Evolutionary conservation across 2,113 vertebrate genomes (phyloP).

Genomic region (Phaethon lepturus): DNA sequence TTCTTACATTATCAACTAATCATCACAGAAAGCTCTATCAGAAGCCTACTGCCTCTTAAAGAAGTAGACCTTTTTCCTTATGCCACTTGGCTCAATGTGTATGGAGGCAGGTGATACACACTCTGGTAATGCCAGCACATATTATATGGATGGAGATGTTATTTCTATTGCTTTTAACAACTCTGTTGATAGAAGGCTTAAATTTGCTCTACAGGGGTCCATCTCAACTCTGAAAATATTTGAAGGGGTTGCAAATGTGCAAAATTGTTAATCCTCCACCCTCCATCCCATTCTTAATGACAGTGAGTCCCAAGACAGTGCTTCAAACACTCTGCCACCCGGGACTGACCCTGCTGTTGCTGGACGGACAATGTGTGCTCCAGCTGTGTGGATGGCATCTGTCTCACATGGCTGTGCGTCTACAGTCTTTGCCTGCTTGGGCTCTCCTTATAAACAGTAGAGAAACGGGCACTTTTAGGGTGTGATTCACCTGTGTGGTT

Average conservation of each 20-base stretch:
- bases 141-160: background rate
- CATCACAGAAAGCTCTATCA: background rate
- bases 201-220: background rate
- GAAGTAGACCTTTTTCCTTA: background rate
- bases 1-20: background rate
- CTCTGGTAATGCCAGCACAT: background rate
- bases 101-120: background rate
- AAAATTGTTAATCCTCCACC: background rate
- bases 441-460: background rate
- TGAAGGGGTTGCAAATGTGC: background rate
- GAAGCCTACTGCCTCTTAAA: background rate
- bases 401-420: background rate
- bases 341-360: background rate
- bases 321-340: background rate
- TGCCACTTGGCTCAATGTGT: background rate
- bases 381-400: fast-evolving
- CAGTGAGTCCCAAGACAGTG: background rate
- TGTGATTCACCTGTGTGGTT: background rate
- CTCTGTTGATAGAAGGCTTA: background rate
- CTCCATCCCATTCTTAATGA: background rate
- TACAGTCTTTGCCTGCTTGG: background rate
- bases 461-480: background rate
- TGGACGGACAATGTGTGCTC: background rate
- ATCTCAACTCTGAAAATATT: background rate
- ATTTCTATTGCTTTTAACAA: background rate